Percentiles rank a stretch among this genome's conserved stretches.
Conservation (phyloP, 2,888 invertebrate species). For the Drosophila infuscata region DNA sequence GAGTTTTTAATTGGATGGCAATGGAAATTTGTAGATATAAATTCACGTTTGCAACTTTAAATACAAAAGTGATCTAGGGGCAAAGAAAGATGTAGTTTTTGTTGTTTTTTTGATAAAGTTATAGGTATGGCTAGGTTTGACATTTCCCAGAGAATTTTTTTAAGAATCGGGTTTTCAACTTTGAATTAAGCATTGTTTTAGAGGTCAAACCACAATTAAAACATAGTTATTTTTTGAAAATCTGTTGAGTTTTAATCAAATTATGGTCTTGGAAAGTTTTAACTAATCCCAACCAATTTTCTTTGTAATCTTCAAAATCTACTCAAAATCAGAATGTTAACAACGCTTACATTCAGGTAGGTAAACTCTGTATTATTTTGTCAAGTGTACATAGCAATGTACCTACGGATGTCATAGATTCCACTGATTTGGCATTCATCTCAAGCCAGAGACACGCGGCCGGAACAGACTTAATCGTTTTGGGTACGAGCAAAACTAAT, state of each 20-base stretch:
- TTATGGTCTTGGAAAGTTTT: not conserved
- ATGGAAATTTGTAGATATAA: not conserved
- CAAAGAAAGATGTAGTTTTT: not conserved
- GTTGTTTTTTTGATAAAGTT: not conserved
- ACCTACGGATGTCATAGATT: not conserved
- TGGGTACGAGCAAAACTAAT: not conserved
- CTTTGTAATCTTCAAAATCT: not conserved
- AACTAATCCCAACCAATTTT: not conserved
- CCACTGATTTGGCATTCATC: not conserved
- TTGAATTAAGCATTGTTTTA: not conserved
- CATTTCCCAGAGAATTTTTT: not conserved
- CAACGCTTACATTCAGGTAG: not conserved
- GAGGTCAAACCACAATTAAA: not conserved
- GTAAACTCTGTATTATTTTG: not conserved
- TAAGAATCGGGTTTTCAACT: not conserved
- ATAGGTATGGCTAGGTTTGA: not conserved
- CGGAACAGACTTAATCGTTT: constrained; percentile 22
- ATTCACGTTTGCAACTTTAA: not conserved
- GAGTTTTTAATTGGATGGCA: not conserved
- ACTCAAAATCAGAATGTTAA: not conserved
- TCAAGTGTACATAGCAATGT: not conserved
- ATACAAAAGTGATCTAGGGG: not conserved
- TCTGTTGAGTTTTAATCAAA: not conserved
- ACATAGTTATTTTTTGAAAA: not conserved
- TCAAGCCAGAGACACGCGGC: constrained; percentile 6